phyloP scores from a whole-genome alignment of 2,113 vertebrate species.

The Pteruthius melanotis region DNA sequence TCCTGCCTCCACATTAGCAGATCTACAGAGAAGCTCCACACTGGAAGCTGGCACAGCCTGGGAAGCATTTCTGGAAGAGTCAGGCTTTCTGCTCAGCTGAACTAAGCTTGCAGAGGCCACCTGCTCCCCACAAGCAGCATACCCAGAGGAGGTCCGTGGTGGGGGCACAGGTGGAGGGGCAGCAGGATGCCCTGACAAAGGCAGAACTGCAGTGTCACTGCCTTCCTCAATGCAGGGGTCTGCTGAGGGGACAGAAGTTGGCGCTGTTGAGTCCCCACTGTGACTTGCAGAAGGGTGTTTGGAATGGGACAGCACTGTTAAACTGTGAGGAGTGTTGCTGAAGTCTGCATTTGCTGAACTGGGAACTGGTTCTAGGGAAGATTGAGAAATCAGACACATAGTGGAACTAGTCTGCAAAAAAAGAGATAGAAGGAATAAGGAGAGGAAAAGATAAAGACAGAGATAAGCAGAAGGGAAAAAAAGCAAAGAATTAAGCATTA shows the following conservation, averaged over 20 bases:
- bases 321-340: not conserved
- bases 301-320: not conserved
- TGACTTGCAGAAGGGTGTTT: not conserved
- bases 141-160: constrained; percentile 2
- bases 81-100: constrained; percentile 13
- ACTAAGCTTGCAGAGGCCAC: not conserved
- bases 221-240: constrained; percentile 67
- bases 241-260: constrained; percentile 58
- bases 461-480: not conserved
- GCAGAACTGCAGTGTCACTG: not conserved
- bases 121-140: not conserved
- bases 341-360: constrained; percentile 30
- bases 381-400: constrained; percentile 76
- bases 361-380: constrained; percentile 62
- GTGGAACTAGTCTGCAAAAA: constrained; percentile 84
- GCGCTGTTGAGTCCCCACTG: constrained; percentile 7
- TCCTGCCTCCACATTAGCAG: constrained; percentile 27
- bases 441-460: constrained; percentile 53
- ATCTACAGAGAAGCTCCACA: constrained; percentile 48
- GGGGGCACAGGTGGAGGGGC: not conserved
- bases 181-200: not conserved
- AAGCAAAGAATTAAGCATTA: not conserved
- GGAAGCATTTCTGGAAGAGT: constrained; percentile 48
- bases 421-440: constrained; percentile 51
- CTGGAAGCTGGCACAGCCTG: constrained; percentile 51